These are phyloP conservation scores for Stenopsyche tienmushanensis DNA, from an alignment of 1,140 invertebrate genomes.

Conservation along the genomic window DNA sequence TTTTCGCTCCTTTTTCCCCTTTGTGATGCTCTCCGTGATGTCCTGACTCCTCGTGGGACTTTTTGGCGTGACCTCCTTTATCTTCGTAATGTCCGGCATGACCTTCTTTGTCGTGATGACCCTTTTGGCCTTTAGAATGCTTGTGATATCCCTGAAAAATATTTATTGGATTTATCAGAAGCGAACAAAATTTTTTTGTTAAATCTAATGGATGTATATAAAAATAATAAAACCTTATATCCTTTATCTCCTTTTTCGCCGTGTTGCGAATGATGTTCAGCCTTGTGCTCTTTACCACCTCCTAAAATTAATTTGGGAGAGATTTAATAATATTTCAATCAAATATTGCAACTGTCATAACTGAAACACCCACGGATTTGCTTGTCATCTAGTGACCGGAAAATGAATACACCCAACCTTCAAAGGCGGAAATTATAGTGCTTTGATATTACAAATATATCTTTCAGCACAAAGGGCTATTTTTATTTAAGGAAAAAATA, in stretches of 20 bases:
- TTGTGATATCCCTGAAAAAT: slow-evolving; percentile 55
- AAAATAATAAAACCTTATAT: slow-evolving; percentile 59
- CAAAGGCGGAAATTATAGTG: too few relatives aligned
- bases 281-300: slow-evolving; percentile 51
- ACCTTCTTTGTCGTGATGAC: slow-evolving; percentile 64
- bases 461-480: too few relatives aligned
- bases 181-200: background rate
- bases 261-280: slow-evolving; percentile 54
- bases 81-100: slow-evolving; percentile 61
- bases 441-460: too few relatives aligned
- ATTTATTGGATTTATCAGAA: too few relatives aligned
- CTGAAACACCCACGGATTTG: too few relatives aligned
- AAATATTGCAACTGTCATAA: too few relatives aligned
- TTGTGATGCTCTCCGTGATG: slow-evolving; percentile 64
- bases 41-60: slow-evolving; percentile 61
- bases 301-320: too few relatives aligned
- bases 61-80: slow-evolving; percentile 63
- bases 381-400: too few relatives aligned
- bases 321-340: too few relatives aligned
- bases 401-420: too few relatives aligned
- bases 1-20: slow-evolving; percentile 54
- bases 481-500: too few relatives aligned
- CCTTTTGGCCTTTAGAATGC: slow-evolving; percentile 63
- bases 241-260: slow-evolving; percentile 61
- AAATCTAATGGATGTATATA: background rate